A percentile compares a stretch with the other conserved stretches of the same genome.
These are phyloP conservation scores for Ahaetulla prasina DNA, from an alignment of 2,113 vertebrate species.

Conservation along the genomic window DNA sequence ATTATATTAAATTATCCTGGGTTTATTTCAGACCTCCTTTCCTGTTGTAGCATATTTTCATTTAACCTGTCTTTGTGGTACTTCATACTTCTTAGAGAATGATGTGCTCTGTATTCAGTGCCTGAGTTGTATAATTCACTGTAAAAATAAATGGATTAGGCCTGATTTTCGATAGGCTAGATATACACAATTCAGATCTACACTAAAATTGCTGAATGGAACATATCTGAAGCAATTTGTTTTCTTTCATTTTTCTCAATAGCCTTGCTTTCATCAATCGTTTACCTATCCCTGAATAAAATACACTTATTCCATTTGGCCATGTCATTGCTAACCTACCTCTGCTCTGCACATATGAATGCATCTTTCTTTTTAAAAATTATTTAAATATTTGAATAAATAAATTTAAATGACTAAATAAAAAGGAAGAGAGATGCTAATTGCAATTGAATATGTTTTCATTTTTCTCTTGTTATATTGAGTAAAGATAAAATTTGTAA, in stretches of 20 bases:
- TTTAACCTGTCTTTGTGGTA: not conserved
- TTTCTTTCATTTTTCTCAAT: not conserved
- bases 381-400: not conserved
- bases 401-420: not conserved
- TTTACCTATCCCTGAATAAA: not conserved
- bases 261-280: slow-evolving; percentile 12
- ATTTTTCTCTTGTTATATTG: not conserved
- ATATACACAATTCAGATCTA: not conserved
- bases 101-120: not conserved
- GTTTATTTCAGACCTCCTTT: not conserved
- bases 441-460: not conserved
- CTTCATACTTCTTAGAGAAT: not conserved
- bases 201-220: not conserved
- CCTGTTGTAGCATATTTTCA: not conserved
- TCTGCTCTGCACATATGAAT: not conserved
- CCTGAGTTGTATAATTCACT: not conserved
- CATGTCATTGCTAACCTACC: slow-evolving; percentile 17
- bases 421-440: not conserved
- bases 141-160: not conserved
- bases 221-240: not conserved
- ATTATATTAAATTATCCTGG: not conserved
- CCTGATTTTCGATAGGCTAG: not conserved
- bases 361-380: slow-evolving; percentile 8
- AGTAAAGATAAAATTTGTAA: slow-evolving; percentile 12
- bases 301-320: slow-evolving; percentile 12